Base-by-base conservation (phyloP, 92 coral and sea anemone species). In the Montipora capitata region DNA sequence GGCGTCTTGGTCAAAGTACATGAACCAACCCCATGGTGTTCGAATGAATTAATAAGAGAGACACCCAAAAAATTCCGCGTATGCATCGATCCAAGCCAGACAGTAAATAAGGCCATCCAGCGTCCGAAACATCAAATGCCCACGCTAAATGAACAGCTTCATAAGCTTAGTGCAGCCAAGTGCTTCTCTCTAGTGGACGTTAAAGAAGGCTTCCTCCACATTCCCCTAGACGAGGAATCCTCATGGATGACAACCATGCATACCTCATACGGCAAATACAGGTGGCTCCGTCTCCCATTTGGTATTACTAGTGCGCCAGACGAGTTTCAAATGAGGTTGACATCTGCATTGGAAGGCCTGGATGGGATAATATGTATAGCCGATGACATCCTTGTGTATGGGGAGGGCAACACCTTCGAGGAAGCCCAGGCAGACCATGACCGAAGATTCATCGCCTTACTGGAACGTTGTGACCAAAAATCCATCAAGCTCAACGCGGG, bases 351-450 rank as follows among this genome's bases (percentile, higher is more conserved):
- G 0, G 52, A 77, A 58, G 81, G 69, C 69, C 52, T 77, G 1
- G 81, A 77, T 3, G 93, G 86, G 54, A 82, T 81, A 4, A 72
- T 83, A 35, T 82, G 92, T 43, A 44, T 70, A 39, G 93, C 96
- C 5, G 91, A 92, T 39, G 93, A 84, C 74, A 92, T 92, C 78
- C 66, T 84, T 20, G 90, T 77, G 17, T 85, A n/a, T 71, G 92
- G 95, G 3, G 95, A 88, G 72, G 93, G 88, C 7, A 52, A 67
- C 58, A 44, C 70, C 85, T 78, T 13, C 52, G 83, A 74, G 40
- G 90, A 89, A 38, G 91, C 93, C 14, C 62, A 89, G 68, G 39
- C 67, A 42, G 95, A 92, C 54, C 95, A 92, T 40, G 91, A 92
- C 87, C 72, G 92, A 20, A 68, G 96, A n/a, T 76, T 93, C 64